A percentile compares a stretch with the other conserved stretches of the same genome.
Conservation (phyloP, 2,797 vertebrate species). For the Centroberyx gerrardi region DNA sequence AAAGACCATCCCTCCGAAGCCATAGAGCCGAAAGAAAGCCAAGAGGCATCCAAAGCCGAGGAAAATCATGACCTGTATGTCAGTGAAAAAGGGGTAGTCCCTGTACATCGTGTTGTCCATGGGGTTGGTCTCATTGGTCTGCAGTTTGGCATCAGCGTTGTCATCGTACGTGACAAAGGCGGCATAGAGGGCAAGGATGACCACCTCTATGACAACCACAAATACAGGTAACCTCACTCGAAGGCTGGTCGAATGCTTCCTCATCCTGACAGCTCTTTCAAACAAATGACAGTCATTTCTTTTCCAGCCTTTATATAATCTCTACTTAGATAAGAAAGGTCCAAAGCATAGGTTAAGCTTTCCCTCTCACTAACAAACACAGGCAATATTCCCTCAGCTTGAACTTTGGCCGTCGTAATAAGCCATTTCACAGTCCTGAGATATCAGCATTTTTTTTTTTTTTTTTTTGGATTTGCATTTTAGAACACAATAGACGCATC, state of each 20-base stretch:
- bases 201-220: constrained; percentile 81
- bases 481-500: constrained; percentile 5
- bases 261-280: constrained; percentile 73
- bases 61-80: constrained; percentile 91
- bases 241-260: constrained; percentile 61
- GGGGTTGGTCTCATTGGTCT: constrained; percentile 67
- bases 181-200: constrained; percentile 82
- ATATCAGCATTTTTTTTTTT: constrained; percentile 42
- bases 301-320: constrained; percentile 43
- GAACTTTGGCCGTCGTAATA: constrained; percentile 79
- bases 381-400: constrained; percentile 19
- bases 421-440: constrained; percentile 28
- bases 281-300: constrained; percentile 38
- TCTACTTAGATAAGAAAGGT: constrained; percentile 71
- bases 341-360: constrained; percentile 49
- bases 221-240: constrained; percentile 80
- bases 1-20: constrained; percentile 87
- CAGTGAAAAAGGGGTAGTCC: constrained; percentile 88
- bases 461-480: background rate
- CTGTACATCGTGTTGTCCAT: constrained; percentile 78
- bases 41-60: constrained; percentile 89
- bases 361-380: constrained; percentile 27
- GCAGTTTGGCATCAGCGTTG: constrained; percentile 64
- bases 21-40: constrained; percentile 87
- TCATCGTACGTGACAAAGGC: constrained; percentile 87